These are phyloP conservation scores for Ptychochromis oligacanthus DNA, from an alignment of 2,113 vertebrate species.

Conservation along the genomic window DNA sequence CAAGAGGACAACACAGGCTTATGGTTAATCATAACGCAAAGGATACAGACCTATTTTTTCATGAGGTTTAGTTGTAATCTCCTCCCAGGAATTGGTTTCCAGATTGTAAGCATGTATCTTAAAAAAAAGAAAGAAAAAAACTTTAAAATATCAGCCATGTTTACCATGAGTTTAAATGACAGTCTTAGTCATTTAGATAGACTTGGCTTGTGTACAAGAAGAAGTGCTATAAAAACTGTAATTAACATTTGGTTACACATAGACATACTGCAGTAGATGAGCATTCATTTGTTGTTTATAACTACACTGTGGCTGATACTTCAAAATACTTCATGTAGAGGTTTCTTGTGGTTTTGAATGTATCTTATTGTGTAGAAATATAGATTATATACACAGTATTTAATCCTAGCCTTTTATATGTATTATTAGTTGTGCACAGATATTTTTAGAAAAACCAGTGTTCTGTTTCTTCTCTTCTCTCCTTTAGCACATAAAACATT, in stretches of 20 bases:
- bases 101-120: slow-evolving; percentile 98
- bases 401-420: neutral
- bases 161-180: neutral
- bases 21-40: neutral
- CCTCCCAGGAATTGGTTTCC: slow-evolving; percentile 98
- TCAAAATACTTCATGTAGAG: neutral
- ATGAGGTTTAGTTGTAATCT: slow-evolving; percentile 93
- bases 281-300: too few species aligned
- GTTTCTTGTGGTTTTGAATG: too few species aligned
- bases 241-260: too few species aligned
- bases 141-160: neutral
- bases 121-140: neutral
- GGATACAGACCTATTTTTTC: slow-evolving; percentile 89
- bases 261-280: too few species aligned
- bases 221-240: too few species aligned
- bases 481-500: neutral
- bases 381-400: neutral
- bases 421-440: neutral
- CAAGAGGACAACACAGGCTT: neutral
- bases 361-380: neutral
- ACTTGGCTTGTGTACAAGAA: too few species aligned
- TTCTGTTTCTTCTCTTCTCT: neutral
- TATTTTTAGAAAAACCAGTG: neutral
- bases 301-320: neutral
- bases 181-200: neutral